Percentiles rank a stretch among this genome's conserved stretches.
Evolutionary conservation across 2,797 vertebrate genomes (phyloP).

Genomic region (Helicolenus hilgendorfi): DNA sequence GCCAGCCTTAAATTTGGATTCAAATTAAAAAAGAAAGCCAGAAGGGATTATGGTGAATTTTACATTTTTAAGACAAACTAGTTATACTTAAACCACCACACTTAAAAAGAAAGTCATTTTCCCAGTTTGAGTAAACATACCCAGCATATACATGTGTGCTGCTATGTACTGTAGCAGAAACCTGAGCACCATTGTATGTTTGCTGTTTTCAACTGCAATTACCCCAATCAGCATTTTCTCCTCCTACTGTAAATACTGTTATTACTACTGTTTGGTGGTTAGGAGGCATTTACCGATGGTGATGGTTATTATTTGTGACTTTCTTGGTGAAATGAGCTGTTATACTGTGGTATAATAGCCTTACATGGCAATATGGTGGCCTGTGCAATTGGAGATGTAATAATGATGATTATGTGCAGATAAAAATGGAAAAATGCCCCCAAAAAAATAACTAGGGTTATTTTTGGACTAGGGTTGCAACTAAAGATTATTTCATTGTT

Average conservation of each 20-base stretch:
- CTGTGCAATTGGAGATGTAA: background rate
- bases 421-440: too few relatives aligned
- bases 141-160: background rate
- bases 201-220: background rate
- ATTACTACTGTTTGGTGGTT: background rate
- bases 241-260: background rate
- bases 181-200: background rate
- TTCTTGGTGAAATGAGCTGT: slow-evolving; percentile 7
- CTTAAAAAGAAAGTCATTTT: background rate
- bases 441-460: too few relatives aligned
- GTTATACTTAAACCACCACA: background rate
- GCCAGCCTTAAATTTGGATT: background rate
- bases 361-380: background rate
- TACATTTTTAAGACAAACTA: background rate
- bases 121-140: background rate
- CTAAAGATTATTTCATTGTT: too few relatives aligned
- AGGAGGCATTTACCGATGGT: background rate
- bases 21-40: background rate
- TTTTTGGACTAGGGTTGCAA: background rate
- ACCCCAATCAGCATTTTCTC: background rate
- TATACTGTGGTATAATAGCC: background rate
- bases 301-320: background rate
- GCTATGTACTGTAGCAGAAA: background rate
- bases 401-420: background rate
- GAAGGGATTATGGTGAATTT: background rate